These are phyloP conservation scores for Arion vulgaris DNA, from an alignment of 1,140 invertebrate genomes.

Conservation along the genomic window DNA sequence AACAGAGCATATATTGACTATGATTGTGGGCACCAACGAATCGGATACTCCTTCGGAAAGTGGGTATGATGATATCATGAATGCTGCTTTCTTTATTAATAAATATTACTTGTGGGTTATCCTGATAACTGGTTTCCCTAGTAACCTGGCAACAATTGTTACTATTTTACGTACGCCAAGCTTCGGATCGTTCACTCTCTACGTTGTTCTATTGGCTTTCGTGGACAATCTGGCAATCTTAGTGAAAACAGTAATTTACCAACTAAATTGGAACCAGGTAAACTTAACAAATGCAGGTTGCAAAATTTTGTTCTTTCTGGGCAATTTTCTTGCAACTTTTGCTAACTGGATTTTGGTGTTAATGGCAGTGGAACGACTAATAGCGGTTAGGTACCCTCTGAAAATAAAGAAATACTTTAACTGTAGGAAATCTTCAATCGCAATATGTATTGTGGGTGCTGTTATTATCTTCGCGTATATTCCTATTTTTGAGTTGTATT, in stretches of 20 bases:
- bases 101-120: constrained; percentile 37
- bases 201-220: constrained; percentile 56
- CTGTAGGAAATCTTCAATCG: constrained; percentile 16
- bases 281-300: constrained; percentile 43
- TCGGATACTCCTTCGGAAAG: neutral
- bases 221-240: constrained; percentile 54
- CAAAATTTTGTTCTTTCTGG: constrained; percentile 49
- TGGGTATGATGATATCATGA: neutral
- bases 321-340: constrained; percentile 53
- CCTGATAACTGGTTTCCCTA: constrained; percentile 21
- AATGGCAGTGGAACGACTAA: constrained; percentile 59
- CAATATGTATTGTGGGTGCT: constrained; percentile 15
- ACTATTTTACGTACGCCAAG: constrained; percentile 53
- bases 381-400: constrained; percentile 33
- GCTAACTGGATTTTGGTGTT: constrained; percentile 64
- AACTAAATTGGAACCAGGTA: constrained; percentile 35
- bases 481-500: constrained; percentile 33
- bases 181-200: constrained; percentile 54
- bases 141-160: constrained; percentile 57
- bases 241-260: constrained; percentile 51
- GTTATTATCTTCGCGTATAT: constrained; percentile 27
- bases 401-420: constrained; percentile 26
- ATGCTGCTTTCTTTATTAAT: constrained; percentile 18
- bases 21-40: neutral
- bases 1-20: neutral